Conservation (phyloP, 1,140 invertebrate species). For the Thalassaphorura encarpata region DNA sequence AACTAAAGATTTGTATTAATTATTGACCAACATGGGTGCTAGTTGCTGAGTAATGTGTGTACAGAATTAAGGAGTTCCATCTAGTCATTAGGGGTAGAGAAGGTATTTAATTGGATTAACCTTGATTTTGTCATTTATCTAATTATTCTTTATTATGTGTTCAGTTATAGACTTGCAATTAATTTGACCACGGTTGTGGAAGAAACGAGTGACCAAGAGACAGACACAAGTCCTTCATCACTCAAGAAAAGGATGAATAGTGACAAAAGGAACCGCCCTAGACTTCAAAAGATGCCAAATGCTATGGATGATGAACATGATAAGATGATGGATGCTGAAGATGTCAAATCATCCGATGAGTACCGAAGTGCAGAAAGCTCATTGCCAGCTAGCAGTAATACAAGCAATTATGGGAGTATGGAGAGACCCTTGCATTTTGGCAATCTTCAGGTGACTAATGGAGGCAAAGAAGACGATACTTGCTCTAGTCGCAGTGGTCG, state of each 20-base stretch:
- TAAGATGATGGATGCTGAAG: neutral
- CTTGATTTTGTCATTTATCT: no score
- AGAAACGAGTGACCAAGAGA: conserved; percentile 29
- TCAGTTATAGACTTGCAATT: neutral
- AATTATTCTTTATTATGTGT: neutral
- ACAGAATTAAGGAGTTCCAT: no score
- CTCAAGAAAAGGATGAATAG: conserved; percentile 15
- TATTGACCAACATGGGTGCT: no score
- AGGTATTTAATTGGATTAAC: no score
- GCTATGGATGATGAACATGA: conserved; percentile 14
- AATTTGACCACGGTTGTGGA: conserved; percentile 24
- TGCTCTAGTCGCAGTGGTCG: conserved; percentile 13
- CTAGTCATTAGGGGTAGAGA: no score
- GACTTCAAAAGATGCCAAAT: conserved; percentile 11
- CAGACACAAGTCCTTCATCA: conserved; percentile 18
- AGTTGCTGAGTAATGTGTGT: no score
- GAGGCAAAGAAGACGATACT: conserved; percentile 15
- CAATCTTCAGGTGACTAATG: conserved; percentile 1
- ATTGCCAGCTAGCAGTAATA: conserved; percentile 12
- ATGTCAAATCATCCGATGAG: conserved; percentile 1
- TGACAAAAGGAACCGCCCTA: neutral
- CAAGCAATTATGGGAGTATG: conserved; percentile 22
- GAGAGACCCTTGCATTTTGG: conserved; percentile 24
- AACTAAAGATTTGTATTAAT: no score
- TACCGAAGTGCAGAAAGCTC: conserved; percentile 22